Conservation (phyloP, 2,888 invertebrate species). For the Conchocele bisecta region DNA sequence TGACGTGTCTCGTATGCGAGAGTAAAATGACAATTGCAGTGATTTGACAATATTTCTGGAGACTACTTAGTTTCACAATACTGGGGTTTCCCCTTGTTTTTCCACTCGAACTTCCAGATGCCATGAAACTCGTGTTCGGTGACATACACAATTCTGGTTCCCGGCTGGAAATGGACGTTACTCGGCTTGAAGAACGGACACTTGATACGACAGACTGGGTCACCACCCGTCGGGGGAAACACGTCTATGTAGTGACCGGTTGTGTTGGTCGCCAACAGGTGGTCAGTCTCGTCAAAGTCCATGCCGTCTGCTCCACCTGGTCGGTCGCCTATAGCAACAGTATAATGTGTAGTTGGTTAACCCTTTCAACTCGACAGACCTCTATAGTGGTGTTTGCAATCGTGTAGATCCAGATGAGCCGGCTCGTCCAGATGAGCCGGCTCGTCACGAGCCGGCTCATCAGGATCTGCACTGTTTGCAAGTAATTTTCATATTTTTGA, state of each 20-base stretch:
- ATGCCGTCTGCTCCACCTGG: conserved; percentile 79
- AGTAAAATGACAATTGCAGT: too few relatives aligned
- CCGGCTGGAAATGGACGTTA: conserved; percentile 77
- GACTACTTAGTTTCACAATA: conserved; percentile 69
- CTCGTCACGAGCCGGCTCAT: too few relatives aligned
- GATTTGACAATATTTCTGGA: too few relatives aligned
- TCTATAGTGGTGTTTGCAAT: too few relatives aligned
- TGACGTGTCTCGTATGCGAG: too few relatives aligned
- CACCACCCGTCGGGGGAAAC: conserved; percentile 71
- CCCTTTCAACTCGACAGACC: too few relatives aligned
- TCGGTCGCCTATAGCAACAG: too few relatives aligned
- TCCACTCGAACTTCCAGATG: conserved; percentile 79
- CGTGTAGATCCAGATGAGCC: too few relatives aligned
- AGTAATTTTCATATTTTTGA: too few relatives aligned
- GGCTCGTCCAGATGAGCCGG: too few relatives aligned
- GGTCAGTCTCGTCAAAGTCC: conserved; percentile 78
- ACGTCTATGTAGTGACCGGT: conserved; percentile 77
- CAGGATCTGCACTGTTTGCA: too few relatives aligned
- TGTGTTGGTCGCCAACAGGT: conserved; percentile 78
- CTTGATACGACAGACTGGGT: conserved; percentile 70
- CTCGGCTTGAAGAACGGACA: conserved; percentile 76
- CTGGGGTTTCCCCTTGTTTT: conserved; percentile 71
- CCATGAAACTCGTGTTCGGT: conserved; percentile 78
- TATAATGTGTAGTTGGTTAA: too few relatives aligned
- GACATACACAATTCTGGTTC: conserved; percentile 71